phyloP scores from a whole-genome alignment of 2,797 vertebrate species.

The Natrix natrix region DNA sequence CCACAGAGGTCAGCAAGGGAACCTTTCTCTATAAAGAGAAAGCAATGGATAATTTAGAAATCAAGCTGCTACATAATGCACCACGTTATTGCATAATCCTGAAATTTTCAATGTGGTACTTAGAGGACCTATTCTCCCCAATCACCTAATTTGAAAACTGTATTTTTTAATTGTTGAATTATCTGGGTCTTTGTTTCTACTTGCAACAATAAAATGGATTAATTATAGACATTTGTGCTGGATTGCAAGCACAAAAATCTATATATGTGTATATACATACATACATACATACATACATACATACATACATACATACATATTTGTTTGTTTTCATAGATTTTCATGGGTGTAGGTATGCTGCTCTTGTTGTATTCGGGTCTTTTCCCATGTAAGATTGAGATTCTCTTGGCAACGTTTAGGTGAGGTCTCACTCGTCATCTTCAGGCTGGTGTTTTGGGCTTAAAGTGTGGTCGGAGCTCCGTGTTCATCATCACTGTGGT shows the following conservation, averaged over 20 bases:
- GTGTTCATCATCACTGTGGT: too few species aligned
- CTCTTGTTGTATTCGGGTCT: too few species aligned
- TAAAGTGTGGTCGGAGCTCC: too few species aligned
- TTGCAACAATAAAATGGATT: not conserved
- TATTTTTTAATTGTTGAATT: not conserved
- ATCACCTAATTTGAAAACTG: not conserved
- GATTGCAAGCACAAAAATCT: not conserved
- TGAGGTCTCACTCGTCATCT: too few species aligned
- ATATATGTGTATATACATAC: too few species aligned
- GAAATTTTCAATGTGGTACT: not conserved
- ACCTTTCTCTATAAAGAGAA: not conserved
- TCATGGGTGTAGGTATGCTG: too few species aligned
- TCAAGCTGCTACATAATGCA: not conserved
- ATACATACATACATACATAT: too few species aligned
- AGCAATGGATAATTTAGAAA: not conserved
- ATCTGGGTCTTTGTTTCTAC: not conserved
- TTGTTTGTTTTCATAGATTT: too few species aligned
- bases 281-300: too few species aligned
- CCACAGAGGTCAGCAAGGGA: not conserved
- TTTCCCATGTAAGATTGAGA: too few species aligned
- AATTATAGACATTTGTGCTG: not conserved
- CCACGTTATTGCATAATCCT: not conserved
- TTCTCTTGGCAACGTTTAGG: too few species aligned
- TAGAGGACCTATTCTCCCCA: not conserved
- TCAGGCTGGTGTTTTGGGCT: too few species aligned